Conservation (phyloP, 2,797 vertebrate genomes). For the Poeciliopsis turneri region DNA sequence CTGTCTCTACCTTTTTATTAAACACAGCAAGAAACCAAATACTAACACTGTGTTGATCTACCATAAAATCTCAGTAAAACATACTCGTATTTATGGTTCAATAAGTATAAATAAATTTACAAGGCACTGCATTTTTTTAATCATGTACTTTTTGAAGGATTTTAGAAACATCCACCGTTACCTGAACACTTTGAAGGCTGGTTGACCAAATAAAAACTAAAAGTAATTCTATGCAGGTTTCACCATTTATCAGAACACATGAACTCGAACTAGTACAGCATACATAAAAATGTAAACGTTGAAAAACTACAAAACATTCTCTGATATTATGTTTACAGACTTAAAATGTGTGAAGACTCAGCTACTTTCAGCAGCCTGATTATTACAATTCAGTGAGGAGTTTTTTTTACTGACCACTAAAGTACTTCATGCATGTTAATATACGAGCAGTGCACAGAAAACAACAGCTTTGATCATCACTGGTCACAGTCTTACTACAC, state of each 20-base stretch:
- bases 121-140: background rate
- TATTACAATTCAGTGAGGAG: conserved; percentile 27
- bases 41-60: background rate
- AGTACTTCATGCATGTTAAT: conserved; percentile 48
- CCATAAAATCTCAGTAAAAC: background rate
- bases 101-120: background rate
- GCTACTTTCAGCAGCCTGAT: conserved; percentile 32
- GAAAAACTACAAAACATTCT: conserved; percentile 49
- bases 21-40: background rate
- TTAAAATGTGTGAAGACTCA: conserved; percentile 33
- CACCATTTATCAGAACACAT: conserved; percentile 37
- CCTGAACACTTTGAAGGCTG: background rate
- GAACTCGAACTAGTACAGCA: conserved; percentile 32
- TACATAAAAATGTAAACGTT: conserved; percentile 38
- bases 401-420: conserved; percentile 27
- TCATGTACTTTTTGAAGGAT: conserved; percentile 1
- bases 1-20: background rate
- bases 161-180: background rate
- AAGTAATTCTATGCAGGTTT: conserved; percentile 25
- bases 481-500: conserved; percentile 50
- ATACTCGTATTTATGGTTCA: background rate
- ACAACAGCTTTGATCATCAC: conserved; percentile 48
- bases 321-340: conserved; percentile 23
- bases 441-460: conserved; percentile 43
- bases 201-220: conserved; percentile 28